These are phyloP conservation scores for Hormiphora californensis DNA, from an alignment of 37 sponge, comb jelly and placozoan species.

Conservation along the genomic window DNA sequence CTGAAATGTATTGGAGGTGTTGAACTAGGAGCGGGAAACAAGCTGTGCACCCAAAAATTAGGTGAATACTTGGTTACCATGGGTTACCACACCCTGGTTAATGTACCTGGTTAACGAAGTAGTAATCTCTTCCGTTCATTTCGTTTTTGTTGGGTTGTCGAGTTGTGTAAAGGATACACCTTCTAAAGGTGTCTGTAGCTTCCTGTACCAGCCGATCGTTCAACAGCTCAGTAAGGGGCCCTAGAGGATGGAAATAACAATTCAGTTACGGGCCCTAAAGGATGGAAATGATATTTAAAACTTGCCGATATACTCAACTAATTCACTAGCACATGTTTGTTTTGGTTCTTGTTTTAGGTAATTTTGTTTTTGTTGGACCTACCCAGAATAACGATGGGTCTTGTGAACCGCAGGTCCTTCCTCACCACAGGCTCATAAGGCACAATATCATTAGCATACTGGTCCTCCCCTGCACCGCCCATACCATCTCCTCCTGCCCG, in stretches of 20 bases:
- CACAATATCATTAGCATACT: background rate
- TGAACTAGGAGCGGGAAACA: too few species aligned
- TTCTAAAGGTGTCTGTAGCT: slow-evolving; percentile 16
- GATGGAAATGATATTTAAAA: too few species aligned
- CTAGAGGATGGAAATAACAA: background rate
- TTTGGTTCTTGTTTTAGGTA: too few species aligned
- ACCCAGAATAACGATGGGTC: slow-evolving; percentile 50
- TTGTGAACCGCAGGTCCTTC: background rate
- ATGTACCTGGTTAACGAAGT: slow-evolving; percentile 30
- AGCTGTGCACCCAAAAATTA: too few species aligned
- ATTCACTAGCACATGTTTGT: too few species aligned
- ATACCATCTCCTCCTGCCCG: background rate
- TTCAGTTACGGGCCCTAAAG: background rate
- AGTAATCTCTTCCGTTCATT: slow-evolving; percentile 44
- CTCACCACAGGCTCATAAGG: slow-evolving; percentile 39
- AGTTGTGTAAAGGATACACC: slow-evolving; percentile 42
- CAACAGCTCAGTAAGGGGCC: slow-evolving; percentile 43
- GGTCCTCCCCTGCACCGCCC: background rate
- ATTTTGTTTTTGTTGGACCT: too few species aligned
- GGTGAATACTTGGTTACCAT: too few species aligned
- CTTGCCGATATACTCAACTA: too few species aligned
- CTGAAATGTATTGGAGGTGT: too few species aligned
- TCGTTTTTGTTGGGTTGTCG: background rate
- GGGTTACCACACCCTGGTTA: background rate
- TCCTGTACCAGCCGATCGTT: slow-evolving; percentile 46